Conservation (phyloP, 2,888 invertebrate species). For the Agapetus fuscipes region DNA sequence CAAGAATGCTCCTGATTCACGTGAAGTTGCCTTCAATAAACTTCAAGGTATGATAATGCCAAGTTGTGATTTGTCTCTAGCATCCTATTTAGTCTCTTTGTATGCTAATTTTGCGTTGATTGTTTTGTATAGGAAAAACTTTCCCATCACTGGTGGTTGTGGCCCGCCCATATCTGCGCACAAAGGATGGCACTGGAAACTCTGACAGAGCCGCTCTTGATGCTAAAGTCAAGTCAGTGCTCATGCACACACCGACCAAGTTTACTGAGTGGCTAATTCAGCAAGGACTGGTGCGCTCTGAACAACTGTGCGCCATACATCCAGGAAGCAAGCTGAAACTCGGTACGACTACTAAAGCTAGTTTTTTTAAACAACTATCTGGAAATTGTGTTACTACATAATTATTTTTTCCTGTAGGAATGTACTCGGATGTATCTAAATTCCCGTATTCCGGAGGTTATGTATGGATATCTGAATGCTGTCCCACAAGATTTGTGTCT, state of each 20-base stretch:
- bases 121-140: slow-evolving; percentile 53
- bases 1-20: slow-evolving; percentile 55
- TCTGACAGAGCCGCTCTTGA: slow-evolving; percentile 57
- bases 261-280: slow-evolving; percentile 88
- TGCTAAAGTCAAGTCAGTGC: slow-evolving; percentile 69
- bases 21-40: slow-evolving; percentile 70
- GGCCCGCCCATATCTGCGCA: slow-evolving; percentile 67
- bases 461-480: slow-evolving; percentile 85
- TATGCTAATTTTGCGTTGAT: neutral
- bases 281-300: slow-evolving; percentile 69
- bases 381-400: neutral
- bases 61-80: neutral
- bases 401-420: slow-evolving; percentile 40
- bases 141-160: slow-evolving; percentile 80
- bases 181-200: slow-evolving; percentile 46
- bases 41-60: slow-evolving; percentile 56
- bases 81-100: neutral
- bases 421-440: slow-evolving; percentile 77
- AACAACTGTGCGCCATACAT: slow-evolving; percentile 68
- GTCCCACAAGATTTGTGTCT: slow-evolving; percentile 75
- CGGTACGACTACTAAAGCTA: slow-evolving; percentile 43
- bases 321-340: slow-evolving; percentile 61
- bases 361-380: too few species aligned
- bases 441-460: slow-evolving; percentile 85
- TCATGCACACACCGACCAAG: slow-evolving; percentile 73